Conservation (phyloP, 2,113 vertebrate genomes). For the Camelus dromedarius region DNA sequence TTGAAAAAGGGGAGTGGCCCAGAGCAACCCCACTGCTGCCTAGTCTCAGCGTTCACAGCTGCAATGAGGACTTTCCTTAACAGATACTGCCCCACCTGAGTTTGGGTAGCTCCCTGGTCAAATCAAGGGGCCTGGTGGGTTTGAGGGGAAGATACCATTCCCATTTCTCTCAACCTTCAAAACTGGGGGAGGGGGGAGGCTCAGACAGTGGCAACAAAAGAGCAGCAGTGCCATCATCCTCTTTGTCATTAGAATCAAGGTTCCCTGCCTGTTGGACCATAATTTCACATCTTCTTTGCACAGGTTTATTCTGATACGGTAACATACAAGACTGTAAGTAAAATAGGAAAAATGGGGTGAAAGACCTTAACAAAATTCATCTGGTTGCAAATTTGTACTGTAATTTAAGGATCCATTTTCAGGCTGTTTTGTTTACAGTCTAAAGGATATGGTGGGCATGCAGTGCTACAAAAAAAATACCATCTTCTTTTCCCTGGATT, state of each 20-base stretch:
- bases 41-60: no score
- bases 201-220: neutral
- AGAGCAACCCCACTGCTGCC: no score
- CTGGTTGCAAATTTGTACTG: neutral
- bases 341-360: neutral
- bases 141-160: neutral
- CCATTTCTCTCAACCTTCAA: neutral
- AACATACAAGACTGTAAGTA: neutral
- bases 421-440: neutral
- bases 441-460: neutral
- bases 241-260: neutral
- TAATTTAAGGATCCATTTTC: neutral
- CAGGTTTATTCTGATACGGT: neutral
- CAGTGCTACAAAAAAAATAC: neutral
- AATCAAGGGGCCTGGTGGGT: neutral
- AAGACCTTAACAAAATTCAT: neutral
- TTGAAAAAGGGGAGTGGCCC: no score
- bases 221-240: fast-evolving
- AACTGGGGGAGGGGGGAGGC: neutral
- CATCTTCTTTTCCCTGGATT: neutral
- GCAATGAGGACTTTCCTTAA: no score
- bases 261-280: neutral
- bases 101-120: no score
- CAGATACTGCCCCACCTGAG: no score
- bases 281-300: neutral